Evolutionary conservation across 2,888 invertebrate genomes (phyloP), one percentile per base, ranked within the genome.

Genomic region (Amiota minor): DNA sequence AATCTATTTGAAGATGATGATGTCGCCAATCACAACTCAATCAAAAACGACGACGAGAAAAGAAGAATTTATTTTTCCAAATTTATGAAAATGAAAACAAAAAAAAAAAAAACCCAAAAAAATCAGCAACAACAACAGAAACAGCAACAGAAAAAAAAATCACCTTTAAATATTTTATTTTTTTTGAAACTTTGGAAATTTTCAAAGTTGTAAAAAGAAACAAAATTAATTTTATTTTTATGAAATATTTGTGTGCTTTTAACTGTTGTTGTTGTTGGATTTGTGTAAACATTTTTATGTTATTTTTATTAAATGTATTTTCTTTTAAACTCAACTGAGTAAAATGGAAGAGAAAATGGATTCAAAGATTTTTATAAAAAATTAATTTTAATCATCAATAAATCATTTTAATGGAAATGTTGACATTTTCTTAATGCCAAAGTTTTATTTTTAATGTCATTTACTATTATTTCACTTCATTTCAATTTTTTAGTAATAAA

Each of bases 341-440:
- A 35, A 35, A 35, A 35, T 3, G 4, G 6, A 35, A 35, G 35
- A n/a, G n/a, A n/a, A n/a, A n/a, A n/a, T n/a, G n/a, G n/a, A n/a
- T n/a, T n/a, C n/a, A n/a, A n/a, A n/a, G n/a, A n/a, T 35, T 23
- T 23, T 23, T 3, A 23, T 2, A 35, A 35, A 35, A 35, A 35
- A 35, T 0, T 35, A 35, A 35, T 35, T 35, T 35, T 4, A 35
- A 35, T 35, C 35, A 35, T 35, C 4, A 35, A 35, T 35, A 3
- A 35, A 35, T 35, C 35, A 35, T 35, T 35, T 4, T 35, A 8
- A 35, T 35, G 6, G 35, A 35, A 6, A 81, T 85, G 85, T 85
- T 83, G 83, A 83, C 83, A 83, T 83, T 86, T 86, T 35, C 35
- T 84, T 79, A 81, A 88, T 87, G 88, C 88, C 88, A 88, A 88